A percentile compares a stretch with the other conserved stretches of the same genome.
Conservation (phyloP, 2,113 vertebrate species). For the Vireo altiloquus region DNA sequence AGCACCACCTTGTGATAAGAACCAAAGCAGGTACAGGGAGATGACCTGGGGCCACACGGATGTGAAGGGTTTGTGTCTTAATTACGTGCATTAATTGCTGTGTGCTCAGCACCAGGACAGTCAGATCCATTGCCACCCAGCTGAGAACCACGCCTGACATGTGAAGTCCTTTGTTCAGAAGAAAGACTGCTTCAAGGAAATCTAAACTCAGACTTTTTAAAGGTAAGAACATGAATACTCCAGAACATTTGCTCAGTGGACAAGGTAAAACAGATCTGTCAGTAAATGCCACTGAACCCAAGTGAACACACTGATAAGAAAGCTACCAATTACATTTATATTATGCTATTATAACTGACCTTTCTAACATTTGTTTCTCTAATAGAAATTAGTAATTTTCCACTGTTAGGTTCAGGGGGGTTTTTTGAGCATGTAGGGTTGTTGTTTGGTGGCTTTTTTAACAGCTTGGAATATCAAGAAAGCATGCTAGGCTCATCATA, state of each 20-base stretch:
- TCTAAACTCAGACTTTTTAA: background rate
- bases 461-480: background rate
- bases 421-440: background rate
- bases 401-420: background rate
- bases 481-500: background rate
- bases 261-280: background rate
- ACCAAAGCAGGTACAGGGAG: background rate
- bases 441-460: background rate
- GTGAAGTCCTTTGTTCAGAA: background rate
- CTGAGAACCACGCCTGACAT: background rate
- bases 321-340: background rate
- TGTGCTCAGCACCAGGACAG: background rate
- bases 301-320: background rate
- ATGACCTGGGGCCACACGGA: background rate
- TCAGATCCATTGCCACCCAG: background rate
- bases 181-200: background rate
- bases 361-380: background rate
- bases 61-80: background rate
- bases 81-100: accelerated
- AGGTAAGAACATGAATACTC: background rate
- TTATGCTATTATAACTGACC: background rate
- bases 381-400: background rate
- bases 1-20: slow-evolving; percentile 61
- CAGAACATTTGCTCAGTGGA: background rate
- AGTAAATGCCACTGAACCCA: background rate